Evolutionary conservation across 2,888 invertebrate species (phyloP).

Genomic region (Agrotis ipsilon): DNA sequence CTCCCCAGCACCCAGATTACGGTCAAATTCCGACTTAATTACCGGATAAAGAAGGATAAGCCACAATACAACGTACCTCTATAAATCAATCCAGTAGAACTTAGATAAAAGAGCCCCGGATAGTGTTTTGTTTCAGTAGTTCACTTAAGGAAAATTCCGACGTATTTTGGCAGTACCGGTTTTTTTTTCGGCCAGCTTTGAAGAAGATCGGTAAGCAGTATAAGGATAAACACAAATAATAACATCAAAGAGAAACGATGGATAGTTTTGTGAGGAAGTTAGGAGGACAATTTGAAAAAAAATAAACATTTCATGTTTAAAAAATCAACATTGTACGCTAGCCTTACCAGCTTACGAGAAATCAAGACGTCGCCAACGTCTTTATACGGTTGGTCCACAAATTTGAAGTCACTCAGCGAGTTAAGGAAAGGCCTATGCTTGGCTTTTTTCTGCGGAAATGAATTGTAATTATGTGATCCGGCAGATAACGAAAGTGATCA

Average conservation of each 20-base stretch:
- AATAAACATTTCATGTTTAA: too few relatives aligned
- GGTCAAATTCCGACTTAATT: slow-evolving; percentile 80
- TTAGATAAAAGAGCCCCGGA: slow-evolving; percentile 71
- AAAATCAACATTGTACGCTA: too few relatives aligned
- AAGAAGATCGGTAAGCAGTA: slow-evolving; percentile 6
- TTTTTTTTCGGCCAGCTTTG: slow-evolving; percentile 18
- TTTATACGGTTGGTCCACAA: too few relatives aligned
- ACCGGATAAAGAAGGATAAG: slow-evolving; percentile 81
- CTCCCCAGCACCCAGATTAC: slow-evolving; percentile 74
- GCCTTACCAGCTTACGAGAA: too few relatives aligned
- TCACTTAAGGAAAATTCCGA: slow-evolving; percentile 10
- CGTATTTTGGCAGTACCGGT: slow-evolving; percentile 12
- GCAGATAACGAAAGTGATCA: too few relatives aligned
- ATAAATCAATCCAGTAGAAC: slow-evolving; percentile 79
- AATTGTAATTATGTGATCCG: too few relatives aligned
- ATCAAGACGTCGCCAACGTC: too few relatives aligned
- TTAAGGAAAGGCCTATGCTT: too few relatives aligned
- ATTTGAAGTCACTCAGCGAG: too few relatives aligned
- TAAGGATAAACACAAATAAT: not conserved
- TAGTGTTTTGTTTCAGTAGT: slow-evolving; percentile 35
- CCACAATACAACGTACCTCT: slow-evolving; percentile 79
- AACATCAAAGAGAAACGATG: not conserved
- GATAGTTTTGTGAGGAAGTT: not conserved
- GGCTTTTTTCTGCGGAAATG: too few relatives aligned
- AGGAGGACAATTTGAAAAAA: too few relatives aligned